Percentiles rank a stretch among this genome's conserved stretches.
These are phyloP conservation scores for Nannoperca obscura DNA, from an alignment of 2,797 vertebrate genomes.

Conservation along the genomic window DNA sequence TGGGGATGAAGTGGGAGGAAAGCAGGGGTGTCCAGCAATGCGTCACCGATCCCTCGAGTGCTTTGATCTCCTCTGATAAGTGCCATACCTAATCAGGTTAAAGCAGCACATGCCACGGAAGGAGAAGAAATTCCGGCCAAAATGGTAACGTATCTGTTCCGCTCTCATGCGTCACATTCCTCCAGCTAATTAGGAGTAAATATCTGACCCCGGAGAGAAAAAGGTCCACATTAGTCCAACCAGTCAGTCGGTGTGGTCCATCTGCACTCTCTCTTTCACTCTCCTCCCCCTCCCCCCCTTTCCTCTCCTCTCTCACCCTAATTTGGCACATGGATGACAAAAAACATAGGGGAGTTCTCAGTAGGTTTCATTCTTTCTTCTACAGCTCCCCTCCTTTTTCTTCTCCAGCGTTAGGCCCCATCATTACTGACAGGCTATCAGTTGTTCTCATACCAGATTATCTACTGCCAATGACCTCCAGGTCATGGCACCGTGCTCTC, in stretches of 20 bases:
- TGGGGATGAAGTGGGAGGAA: conserved; percentile 63
- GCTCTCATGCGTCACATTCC: conserved; percentile 88
- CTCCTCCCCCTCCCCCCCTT: conserved; percentile 34
- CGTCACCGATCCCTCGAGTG: conserved; percentile 73
- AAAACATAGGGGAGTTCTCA: conserved; percentile 80
- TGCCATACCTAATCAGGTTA: conserved; percentile 90
- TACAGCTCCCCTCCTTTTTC: conserved; percentile 57
- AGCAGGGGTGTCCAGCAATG: conserved; percentile 77
- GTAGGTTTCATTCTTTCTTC: conserved; percentile 73
- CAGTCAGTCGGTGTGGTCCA: conserved; percentile 87
- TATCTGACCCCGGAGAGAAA: conserved; percentile 87
- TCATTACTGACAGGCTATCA: conserved; percentile 78
- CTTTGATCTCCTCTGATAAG: conserved; percentile 88
- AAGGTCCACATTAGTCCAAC: conserved; percentile 81
- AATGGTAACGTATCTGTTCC: conserved; percentile 89
- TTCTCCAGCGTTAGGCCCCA: conserved; percentile 71
- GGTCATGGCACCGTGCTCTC: conserved; percentile 74
- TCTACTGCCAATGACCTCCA: conserved; percentile 75
- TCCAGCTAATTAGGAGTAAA: conserved; percentile 88
- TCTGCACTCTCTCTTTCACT: conserved; percentile 81
- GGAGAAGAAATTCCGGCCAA: conserved; percentile 86
- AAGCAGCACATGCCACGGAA: conserved; percentile 84
- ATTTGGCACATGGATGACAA: conserved; percentile 84
- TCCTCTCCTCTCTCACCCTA: conserved; percentile 56
- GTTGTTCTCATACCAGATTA: conserved; percentile 81